Percentiles rank a stretch among this genome's conserved stretches.
phyloP scores from a whole-genome alignment of 2,797 vertebrate species.

The Siniperca obscura region DNA sequence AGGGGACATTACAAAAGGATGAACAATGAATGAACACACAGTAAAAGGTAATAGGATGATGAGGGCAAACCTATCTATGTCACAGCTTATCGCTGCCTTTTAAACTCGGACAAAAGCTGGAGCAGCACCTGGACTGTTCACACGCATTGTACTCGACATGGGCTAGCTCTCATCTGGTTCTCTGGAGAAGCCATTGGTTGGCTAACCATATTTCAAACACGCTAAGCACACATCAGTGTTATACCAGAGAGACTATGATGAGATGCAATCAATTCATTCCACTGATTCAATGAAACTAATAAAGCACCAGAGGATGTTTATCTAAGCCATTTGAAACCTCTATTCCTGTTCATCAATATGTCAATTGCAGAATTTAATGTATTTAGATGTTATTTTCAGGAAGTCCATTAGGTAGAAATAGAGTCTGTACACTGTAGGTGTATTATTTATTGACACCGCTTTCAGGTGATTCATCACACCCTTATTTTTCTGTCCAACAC shows the following conservation, averaged over 20 bases:
- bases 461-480: neutral
- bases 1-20: conserved; percentile 19
- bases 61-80: conserved; percentile 31
- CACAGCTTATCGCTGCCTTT: conserved; percentile 55
- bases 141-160: conserved; percentile 59
- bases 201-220: conserved; percentile 30
- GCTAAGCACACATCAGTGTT: conserved; percentile 18
- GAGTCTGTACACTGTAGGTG: neutral
- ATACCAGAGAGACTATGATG: neutral
- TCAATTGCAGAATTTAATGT: neutral
- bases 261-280: conserved; percentile 76
- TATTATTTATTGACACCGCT: neutral
- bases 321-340: neutral
- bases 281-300: conserved; percentile 15
- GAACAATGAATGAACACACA: conserved; percentile 41
- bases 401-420: neutral
- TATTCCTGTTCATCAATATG: neutral
- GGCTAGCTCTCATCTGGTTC: conserved; percentile 11
- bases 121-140: conserved; percentile 74
- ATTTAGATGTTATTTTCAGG: neutral
- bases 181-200: conserved; percentile 3
- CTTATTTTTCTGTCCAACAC: neutral
- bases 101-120: conserved; percentile 54
- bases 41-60: conserved; percentile 35
- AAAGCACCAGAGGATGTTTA: conserved; percentile 12